phyloP scores from a whole-genome alignment of 2,113 vertebrate species.

The Cottus gobio region DNA sequence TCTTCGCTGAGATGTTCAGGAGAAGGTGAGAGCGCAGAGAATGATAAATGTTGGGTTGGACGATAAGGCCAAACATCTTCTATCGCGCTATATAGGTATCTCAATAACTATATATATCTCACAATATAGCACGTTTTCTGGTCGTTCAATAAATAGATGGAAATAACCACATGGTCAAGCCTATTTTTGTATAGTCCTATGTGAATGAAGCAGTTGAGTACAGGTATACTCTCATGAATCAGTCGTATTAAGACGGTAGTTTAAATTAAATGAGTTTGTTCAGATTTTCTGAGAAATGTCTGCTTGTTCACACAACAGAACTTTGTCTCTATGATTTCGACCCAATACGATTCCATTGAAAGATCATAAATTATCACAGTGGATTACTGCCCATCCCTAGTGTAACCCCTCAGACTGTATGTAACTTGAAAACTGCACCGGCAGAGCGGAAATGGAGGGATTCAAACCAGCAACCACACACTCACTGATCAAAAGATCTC shows the following conservation, averaged over 20 bases:
- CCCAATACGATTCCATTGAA: background rate
- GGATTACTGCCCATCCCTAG: no score
- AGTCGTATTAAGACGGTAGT: background rate
- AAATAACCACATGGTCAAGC: no score
- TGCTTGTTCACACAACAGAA: no score
- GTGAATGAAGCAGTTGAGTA: no score
- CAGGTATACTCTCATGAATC: no score
- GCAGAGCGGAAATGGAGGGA: background rate
- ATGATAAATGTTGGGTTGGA: background rate
- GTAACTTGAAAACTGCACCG: background rate
- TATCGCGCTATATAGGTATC: background rate
- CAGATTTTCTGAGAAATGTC: no score
- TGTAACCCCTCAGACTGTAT: background rate
- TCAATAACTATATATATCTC: no score
- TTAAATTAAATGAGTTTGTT: no score
- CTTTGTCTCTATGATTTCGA: background rate
- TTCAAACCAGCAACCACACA: background rate
- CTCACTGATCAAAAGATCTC: background rate
- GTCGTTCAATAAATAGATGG: no score
- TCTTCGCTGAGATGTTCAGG: conserved; percentile 99
- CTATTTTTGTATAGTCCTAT: no score
- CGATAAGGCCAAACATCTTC: background rate
- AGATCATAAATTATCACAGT: no score
- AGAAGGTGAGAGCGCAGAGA: conserved; percentile 88
- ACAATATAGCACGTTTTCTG: no score